These are phyloP conservation scores for Atherinosoma microstoma DNA, from an alignment of 2,797 vertebrate genomes.

Conservation along the genomic window DNA sequence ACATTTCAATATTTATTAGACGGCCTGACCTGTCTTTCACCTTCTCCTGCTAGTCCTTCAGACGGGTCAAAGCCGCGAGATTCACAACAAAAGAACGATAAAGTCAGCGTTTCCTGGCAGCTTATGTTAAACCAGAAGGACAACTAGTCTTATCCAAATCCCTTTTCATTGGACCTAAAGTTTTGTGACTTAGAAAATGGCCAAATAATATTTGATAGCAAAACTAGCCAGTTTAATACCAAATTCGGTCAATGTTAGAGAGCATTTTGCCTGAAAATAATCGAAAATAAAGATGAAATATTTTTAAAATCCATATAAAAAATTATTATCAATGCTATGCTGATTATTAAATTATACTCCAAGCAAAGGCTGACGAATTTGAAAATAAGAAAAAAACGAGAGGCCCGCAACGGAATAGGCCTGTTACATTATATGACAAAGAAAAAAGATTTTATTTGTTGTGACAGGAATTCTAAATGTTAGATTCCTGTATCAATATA, in stretches of 20 bases:
- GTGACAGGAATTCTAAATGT: neutral
- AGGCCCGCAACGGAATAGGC: neutral
- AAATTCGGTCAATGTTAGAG: rapidly evolving
- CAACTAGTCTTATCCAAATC: constrained; percentile 13
- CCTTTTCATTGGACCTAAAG: constrained; percentile 10
- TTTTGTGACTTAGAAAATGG: neutral
- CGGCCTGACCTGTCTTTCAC: constrained; percentile 98
- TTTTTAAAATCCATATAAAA: neutral
- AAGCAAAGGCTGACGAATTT: neutral
- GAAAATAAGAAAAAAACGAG: neutral
- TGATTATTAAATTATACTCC: neutral
- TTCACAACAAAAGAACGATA: constrained; percentile 92
- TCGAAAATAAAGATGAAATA: neutral
- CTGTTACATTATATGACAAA: neutral
- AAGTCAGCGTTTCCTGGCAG: constrained; percentile 87
- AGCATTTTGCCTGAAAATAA: neutral
- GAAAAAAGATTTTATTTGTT: neutral
- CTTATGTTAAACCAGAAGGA: constrained; percentile 45
- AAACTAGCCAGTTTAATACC: neutral
- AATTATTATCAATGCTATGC: no score
- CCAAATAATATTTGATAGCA: neutral
- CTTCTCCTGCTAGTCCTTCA: constrained; percentile 90
- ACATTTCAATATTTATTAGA: constrained; percentile 92
- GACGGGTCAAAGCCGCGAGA: constrained; percentile 97
- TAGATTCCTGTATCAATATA: neutral